Evolutionary conservation across 2,113 vertebrate species (phyloP), one percentile per base, ranked within the genome.

Genomic region (Heterotis niloticus): DNA sequence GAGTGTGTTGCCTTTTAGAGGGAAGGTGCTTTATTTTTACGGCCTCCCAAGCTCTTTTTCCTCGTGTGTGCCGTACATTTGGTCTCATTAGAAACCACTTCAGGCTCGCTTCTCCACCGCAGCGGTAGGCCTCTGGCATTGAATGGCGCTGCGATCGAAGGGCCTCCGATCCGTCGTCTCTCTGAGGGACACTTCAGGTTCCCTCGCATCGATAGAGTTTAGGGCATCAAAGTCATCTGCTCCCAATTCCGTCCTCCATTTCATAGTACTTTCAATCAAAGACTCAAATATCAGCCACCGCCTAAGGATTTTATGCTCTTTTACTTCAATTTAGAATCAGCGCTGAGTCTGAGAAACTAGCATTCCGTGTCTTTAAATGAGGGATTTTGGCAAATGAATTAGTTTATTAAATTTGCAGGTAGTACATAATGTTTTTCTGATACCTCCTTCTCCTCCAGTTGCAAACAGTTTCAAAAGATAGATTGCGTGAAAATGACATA

Each of bases 261-360:
- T 34, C 28, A 20, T 44, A 7, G 34, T 7, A 7, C 34, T 44
- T 44, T 44, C 34, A 44, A 44, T 44, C 34, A 24, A 5, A 23
- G 23, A 71, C 52, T 51, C 60, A 60, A 73, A 67, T 34, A 52
- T 13, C 64, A 69, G 80, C 79, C 80, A 83, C 78, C 77, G 56
- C 78, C 66, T 68, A 79, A 60, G 68, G 73, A 73, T 79, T 76
- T 72, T 64, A 64, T 70, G 62, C 64, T 64, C 68, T 69, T 78
- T 79, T 80, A 78, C 69, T 79, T 78, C 76, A 56, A 66, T 62
- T 51, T 67, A 75, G 54, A 80, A 74, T 78, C 57, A 75, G 69
- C 70, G 68, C 78, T 56, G 64, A 57, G 12, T 75, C 23, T 62
- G 20, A 74, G 57, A 56, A 74, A 60, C 17, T 44, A 4, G 34